phyloP scores from a whole-genome alignment of 2,113 vertebrate genomes.

The Maccullochella peelii region DNA sequence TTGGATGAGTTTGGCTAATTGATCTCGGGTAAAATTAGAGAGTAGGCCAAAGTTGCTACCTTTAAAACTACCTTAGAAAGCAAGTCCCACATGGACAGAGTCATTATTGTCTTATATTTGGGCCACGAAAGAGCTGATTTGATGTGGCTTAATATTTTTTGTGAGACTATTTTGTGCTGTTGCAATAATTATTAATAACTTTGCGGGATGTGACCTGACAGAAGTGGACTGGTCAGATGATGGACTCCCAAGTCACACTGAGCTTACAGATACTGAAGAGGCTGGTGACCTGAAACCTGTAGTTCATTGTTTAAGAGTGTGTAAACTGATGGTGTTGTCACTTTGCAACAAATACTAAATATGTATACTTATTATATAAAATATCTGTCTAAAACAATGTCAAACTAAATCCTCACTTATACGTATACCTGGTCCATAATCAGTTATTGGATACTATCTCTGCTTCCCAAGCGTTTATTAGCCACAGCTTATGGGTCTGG shows the following conservation, averaged over 20 bases:
- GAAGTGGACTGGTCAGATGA: not conserved
- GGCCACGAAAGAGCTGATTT: constrained; percentile 10
- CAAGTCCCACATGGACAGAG: not conserved
- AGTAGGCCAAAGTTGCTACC: not conserved
- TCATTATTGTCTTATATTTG: constrained; percentile 8
- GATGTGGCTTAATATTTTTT: not conserved
- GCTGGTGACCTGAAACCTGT: not conserved
- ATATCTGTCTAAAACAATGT: not conserved
- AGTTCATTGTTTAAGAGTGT: not conserved
- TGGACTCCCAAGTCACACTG: not conserved
- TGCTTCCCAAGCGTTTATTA: constrained; percentile 2
- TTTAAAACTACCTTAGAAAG: not conserved
- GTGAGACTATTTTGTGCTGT: not conserved
- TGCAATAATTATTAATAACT: constrained; percentile 23
- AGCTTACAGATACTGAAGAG: not conserved
- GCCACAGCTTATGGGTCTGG: constrained; percentile 13
- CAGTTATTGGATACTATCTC: constrained; percentile 10
- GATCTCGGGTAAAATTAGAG: too few relatives aligned
- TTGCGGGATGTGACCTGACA: not conserved
- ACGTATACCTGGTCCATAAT: not conserved
- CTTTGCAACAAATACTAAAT: not conserved
- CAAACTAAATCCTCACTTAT: not conserved
- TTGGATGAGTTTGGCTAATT: not conserved
- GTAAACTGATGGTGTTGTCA: not conserved
- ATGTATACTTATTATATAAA: not conserved